phyloP scores from a whole-genome alignment of 2,113 vertebrate species.

The Cryptotis parvus region DNA sequence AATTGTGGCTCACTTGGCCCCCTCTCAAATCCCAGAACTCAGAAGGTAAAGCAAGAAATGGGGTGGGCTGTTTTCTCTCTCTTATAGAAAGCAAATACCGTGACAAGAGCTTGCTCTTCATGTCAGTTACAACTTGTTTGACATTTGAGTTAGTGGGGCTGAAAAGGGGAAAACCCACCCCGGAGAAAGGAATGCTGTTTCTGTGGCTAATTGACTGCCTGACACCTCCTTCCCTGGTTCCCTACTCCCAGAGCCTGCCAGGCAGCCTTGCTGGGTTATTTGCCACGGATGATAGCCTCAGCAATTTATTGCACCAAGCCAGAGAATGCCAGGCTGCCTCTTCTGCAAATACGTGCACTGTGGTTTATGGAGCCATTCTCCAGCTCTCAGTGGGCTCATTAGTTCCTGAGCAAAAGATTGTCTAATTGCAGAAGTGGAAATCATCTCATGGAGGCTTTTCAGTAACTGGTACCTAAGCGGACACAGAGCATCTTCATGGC shows the following conservation, averaged over 20 bases:
- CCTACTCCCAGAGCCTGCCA: constrained; percentile 63
- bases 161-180: constrained; percentile 86
- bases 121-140: constrained; percentile 87
- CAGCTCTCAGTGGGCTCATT: not conserved
- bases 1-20: constrained; percentile 45
- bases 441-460: not conserved
- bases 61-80: constrained; percentile 50
- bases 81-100: constrained; percentile 73
- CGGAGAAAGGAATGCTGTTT: constrained; percentile 86
- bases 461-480: not conserved
- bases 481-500: not conserved
- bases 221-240: constrained; percentile 81
- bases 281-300: constrained; percentile 81
- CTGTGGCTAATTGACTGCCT: constrained; percentile 87
- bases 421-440: constrained; percentile 21
- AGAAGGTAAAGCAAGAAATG: constrained; percentile 41
- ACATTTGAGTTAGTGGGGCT: constrained; percentile 87
- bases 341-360: constrained; percentile 15
- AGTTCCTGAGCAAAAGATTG: not conserved
- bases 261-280: constrained; percentile 82
- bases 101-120: constrained; percentile 79
- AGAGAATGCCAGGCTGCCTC: constrained; percentile 53
- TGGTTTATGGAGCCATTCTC: not conserved
- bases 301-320: constrained; percentile 74
- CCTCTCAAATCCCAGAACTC: constrained; percentile 52